Evolutionary conservation across 2,888 invertebrate genomes (phyloP).

Genomic region (Tinea semifulvella): DNA sequence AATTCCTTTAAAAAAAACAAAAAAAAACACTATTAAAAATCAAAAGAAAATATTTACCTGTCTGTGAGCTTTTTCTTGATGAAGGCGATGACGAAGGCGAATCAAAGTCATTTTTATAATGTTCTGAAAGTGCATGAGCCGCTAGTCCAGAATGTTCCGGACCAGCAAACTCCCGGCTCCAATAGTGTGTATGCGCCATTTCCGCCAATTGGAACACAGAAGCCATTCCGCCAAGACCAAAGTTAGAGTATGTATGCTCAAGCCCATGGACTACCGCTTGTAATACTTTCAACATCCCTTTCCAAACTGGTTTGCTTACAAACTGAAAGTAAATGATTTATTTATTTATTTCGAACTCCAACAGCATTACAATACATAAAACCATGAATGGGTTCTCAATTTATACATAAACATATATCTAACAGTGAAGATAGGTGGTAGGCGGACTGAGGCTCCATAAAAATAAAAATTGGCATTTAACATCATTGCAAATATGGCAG

Average conservation of each 20-base stretch:
- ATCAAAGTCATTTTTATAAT: conserved; percentile 38
- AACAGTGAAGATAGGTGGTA: too few relatives aligned
- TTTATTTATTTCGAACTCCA: too few relatives aligned
- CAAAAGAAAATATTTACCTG: too few relatives aligned
- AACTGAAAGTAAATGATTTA: conserved; percentile 72
- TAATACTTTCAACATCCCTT: conserved; percentile 94
- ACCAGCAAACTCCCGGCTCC: conserved; percentile 85
- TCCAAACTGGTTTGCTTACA: conserved; percentile 90
- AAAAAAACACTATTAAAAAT: too few relatives aligned
- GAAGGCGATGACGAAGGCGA: conserved; percentile 58
- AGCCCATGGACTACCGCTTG: conserved; percentile 90
- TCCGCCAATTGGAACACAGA: conserved; percentile 97
- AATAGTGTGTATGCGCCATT: conserved; percentile 98
- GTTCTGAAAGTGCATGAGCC: conserved; percentile 41
- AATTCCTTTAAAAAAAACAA: too few relatives aligned
- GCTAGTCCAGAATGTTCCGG: conserved; percentile 63
- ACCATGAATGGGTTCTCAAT: too few relatives aligned
- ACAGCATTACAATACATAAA: too few relatives aligned
- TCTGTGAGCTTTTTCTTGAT: conserved; percentile 75
- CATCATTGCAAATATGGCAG: too few relatives aligned
- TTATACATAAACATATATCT: too few relatives aligned
- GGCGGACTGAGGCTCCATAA: too few relatives aligned
- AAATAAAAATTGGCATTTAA: too few relatives aligned
- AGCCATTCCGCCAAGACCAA: conserved; percentile 96
- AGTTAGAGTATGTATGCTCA: conserved; percentile 91